Evolutionary conservation across 2,888 invertebrate species (phyloP).

Genomic region (Machimus rusticus): DNA sequence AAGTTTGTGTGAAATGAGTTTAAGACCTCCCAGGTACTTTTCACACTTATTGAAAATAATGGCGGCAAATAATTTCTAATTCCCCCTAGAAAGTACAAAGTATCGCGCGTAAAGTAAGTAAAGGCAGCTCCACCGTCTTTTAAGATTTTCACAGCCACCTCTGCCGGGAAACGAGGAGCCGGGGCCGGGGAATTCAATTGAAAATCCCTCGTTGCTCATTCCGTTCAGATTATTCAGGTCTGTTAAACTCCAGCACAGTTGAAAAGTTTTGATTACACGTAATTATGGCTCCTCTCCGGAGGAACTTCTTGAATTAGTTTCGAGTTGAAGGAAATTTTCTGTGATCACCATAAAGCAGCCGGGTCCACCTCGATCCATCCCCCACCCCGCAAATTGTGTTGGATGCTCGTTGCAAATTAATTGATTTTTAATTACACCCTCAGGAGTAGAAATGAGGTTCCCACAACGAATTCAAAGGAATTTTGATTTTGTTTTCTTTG

Average conservation of each 20-base stretch:
- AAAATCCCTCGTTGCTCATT: neutral
- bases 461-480: neutral
- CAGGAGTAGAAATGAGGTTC: neutral
- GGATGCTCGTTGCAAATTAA: neutral
- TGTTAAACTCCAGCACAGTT: neutral
- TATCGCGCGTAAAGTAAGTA: neutral
- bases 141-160: neutral
- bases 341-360: neutral
- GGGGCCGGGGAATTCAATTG: neutral
- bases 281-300: constrained; percentile 4
- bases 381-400: neutral
- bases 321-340: neutral
- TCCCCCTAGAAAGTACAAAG: neutral
- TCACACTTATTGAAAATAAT: neutral
- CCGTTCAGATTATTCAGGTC: neutral
- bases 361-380: neutral
- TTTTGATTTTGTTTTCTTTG: neutral
- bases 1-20: neutral
- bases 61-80: neutral
- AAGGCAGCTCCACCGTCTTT: neutral
- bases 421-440: constrained; percentile 6
- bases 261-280: neutral
- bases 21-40: neutral
- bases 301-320: neutral
- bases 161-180: neutral